Conservation (phyloP, 2,888 invertebrate genomes). For the Leptopterna dolabrata region DNA sequence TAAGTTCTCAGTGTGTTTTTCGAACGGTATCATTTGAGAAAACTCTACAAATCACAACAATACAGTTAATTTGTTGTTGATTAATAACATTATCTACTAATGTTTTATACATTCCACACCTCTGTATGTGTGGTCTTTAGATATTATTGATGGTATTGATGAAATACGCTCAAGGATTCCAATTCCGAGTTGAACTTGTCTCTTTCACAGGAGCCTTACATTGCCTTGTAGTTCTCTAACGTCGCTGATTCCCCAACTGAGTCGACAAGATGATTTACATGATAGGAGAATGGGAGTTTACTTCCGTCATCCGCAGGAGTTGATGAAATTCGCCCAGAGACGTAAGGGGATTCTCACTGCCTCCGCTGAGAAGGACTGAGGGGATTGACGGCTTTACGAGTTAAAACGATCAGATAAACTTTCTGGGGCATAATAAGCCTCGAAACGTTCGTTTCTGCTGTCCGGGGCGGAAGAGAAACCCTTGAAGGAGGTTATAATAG, state of each 20-base stretch:
- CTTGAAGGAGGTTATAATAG: background rate
- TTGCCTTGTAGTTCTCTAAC: background rate
- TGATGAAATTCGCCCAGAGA: background rate
- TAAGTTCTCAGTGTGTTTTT: too few relatives aligned
- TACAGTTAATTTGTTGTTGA: too few relatives aligned
- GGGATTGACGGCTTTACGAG: constrained; percentile 1
- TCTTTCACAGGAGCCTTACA: too few relatives aligned
- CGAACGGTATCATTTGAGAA: too few relatives aligned
- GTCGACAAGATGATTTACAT: background rate
- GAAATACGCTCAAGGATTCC: too few relatives aligned
- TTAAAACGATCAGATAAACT: constrained; percentile 6
- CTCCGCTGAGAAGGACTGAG: background rate
- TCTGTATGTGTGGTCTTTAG: too few relatives aligned
- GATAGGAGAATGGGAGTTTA: background rate
- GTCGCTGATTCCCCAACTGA: background rate
- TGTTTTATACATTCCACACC: too few relatives aligned
- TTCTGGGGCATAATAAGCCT: constrained; percentile 31
- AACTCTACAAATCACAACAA: too few relatives aligned
- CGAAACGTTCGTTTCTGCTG: background rate
- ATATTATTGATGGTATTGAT: too few relatives aligned
- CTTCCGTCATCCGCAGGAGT: background rate
- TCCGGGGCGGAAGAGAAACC: background rate
- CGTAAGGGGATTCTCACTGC: background rate
- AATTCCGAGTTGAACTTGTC: too few relatives aligned
- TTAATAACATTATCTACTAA: too few relatives aligned